Base-by-base conservation (phyloP, 2,888 invertebrate genomes). In the Leptinotarsa juncta region DNA sequence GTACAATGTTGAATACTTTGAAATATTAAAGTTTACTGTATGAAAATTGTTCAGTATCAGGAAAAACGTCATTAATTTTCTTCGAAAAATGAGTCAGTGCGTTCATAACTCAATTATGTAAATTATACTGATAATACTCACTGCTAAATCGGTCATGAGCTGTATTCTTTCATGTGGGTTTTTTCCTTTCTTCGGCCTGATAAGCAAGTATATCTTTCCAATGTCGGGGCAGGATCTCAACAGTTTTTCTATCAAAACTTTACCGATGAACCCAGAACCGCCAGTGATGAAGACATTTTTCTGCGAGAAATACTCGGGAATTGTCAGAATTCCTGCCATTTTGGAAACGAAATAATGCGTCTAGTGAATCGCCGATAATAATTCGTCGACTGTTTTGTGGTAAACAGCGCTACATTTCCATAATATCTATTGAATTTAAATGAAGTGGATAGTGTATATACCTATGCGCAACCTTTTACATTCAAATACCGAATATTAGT, bases 211-310 rank as follows among this genome's bases (percentile, higher is more conserved):
- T 78, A 98, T 92, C 70, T 90, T 91, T 66, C 91, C 90, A 16
- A 97, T 82, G 0, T 91, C 92, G 0, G 95, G 91, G 84, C 96
- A 96, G 5, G 95, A 95, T 81, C 96, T 92, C n/a, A 97, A 86
- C 3, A 98, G 87, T 87, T 98, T 98, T 88, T 97, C 97, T 4
- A 97, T 90, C 32, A 97, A 87, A 0, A 95, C 94, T 89, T 97
- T 97, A 0, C 97, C 97, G 87, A 97, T 91, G 84, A 97, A 97
- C 1, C 97, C 97, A n/a, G 95, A 94, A 1, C 92, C 95, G 1
- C 97, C 97, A 0, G 96, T 97, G 14, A 97, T 90, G 70, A 97
- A 93, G 26, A 97, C 89, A 49, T 91, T 92, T 80, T 93, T 92
- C 12, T 3, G n/a, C n/a, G 51, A 51, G 51, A 51, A 51, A 51